A percentile compares a stretch with the other conserved stretches of the same genome.
These are phyloP conservation scores for Engraulis encrasicolus DNA, from an alignment of 2,113 vertebrate genomes.

Conservation along the genomic window DNA sequence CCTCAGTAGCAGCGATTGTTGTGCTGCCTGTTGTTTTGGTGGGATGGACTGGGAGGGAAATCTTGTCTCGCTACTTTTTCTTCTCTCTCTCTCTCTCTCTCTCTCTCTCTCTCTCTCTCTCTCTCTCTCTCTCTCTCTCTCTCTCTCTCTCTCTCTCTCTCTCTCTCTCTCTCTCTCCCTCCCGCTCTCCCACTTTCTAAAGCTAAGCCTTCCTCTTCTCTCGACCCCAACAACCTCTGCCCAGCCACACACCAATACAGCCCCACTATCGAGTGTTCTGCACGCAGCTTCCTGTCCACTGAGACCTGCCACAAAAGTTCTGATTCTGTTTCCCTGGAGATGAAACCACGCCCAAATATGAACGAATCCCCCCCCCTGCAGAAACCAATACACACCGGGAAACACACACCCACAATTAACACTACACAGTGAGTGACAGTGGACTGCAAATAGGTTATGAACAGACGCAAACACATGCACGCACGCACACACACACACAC, in stretches of 20 bases:
- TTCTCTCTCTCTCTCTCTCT: not conserved
- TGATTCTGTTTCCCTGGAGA: not conserved
- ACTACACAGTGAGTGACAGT: not conserved
- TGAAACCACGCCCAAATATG: not conserved
- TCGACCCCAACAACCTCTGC: not conserved
- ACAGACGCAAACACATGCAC: not conserved
- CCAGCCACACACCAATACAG: not conserved
- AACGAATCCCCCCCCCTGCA: not conserved
- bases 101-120: not conserved
- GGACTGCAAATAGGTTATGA: not conserved
- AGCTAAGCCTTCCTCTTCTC: not conserved
- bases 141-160: too few species aligned
- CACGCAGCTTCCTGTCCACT: not conserved
- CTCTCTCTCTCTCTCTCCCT: not conserved
- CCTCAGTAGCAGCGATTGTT: slow-evolving; percentile 60
- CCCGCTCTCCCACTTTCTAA: too few species aligned
- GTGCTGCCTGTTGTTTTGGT: slow-evolving; percentile 44
- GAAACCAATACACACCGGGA: slow-evolving; percentile 25
- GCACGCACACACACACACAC: not conserved
- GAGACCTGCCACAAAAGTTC: not conserved
- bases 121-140: slow-evolving; percentile 10
- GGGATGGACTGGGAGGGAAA: slow-evolving; percentile 9
- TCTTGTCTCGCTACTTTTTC: not conserved
- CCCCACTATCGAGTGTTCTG: not conserved
- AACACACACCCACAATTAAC: not conserved